Conservation (phyloP, 2,797 vertebrate genomes). For the Cryptoprocta ferox region DNA sequence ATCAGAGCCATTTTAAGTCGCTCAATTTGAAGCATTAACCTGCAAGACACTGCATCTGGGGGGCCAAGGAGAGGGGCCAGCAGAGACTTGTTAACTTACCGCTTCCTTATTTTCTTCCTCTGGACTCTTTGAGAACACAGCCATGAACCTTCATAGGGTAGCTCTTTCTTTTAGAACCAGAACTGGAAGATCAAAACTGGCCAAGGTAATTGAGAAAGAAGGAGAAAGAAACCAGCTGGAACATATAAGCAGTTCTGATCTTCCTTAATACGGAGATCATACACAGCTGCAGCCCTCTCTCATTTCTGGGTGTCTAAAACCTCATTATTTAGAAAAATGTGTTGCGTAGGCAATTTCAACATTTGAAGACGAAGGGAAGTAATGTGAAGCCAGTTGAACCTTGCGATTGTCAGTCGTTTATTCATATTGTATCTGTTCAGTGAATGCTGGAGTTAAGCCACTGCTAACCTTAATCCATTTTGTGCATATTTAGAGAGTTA, state of each 20-base stretch:
- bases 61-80: conserved; percentile 61
- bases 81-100: conserved; percentile 69
- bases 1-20: conserved; percentile 63
- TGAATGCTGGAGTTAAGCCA: neutral
- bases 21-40: conserved; percentile 67
- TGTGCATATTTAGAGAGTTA: conserved; percentile 67
- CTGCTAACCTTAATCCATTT: conserved; percentile 42
- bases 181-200: conserved; percentile 50
- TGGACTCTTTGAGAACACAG: conserved; percentile 63
- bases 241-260: neutral
- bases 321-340: conserved; percentile 57
- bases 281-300: neutral
- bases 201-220: conserved; percentile 68
- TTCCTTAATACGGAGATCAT: neutral
- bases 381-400: neutral
- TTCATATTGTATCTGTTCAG: neutral
- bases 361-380: neutral
- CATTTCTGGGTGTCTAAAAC: neutral
- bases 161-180: conserved; percentile 65
- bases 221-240: conserved; percentile 30
- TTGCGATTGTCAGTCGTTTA: neutral
- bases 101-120: conserved; percentile 76
- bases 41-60: conserved; percentile 45
- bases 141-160: conserved; percentile 58
- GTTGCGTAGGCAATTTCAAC: conserved; percentile 59